These are phyloP conservation scores for Lordiphosa fenestrarum DNA, from an alignment of 2,888 invertebrate species.

Conservation along the genomic window DNA sequence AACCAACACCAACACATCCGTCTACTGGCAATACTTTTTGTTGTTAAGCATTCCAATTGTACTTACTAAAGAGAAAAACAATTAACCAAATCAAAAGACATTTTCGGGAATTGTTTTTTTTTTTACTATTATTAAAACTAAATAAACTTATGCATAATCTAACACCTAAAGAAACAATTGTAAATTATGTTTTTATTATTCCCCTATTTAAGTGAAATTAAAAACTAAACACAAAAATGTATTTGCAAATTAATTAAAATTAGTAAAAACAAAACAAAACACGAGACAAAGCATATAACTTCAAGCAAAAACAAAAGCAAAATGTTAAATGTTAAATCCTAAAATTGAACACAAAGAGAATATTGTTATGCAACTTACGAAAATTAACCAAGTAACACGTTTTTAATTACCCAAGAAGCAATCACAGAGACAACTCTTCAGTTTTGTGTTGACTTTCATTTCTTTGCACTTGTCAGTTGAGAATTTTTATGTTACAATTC, in stretches of 20 bases:
- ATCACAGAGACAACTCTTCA: conserved; percentile 12
- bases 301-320: conserved; percentile 47
- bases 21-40: conserved; percentile 63
- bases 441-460: too few species aligned
- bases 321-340: conserved; percentile 26
- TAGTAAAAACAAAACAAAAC: conserved; percentile 26
- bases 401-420: conserved; percentile 29
- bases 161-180: conserved; percentile 21
- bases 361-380: not conserved
- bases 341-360: not conserved
- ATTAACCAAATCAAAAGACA: conserved; percentile 30
- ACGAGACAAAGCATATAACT: conserved; percentile 41
- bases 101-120: too few species aligned
- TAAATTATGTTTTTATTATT: conserved; percentile 53
- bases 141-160: conserved; percentile 1
- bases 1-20: conserved; percentile 38
- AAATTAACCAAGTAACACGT: conserved; percentile 15
- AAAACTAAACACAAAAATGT: conserved; percentile 26
- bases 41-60: conserved; percentile 61
- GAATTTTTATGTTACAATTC: conserved; percentile 59
- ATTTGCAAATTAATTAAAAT: conserved; percentile 35
- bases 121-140: conserved; percentile 1
- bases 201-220: conserved; percentile 4
- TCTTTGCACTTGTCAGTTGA: too few species aligned
- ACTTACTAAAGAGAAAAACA: conserved; percentile 42